Conservation (phyloP, 2,888 invertebrate species). For the Torymus auratus region DNA sequence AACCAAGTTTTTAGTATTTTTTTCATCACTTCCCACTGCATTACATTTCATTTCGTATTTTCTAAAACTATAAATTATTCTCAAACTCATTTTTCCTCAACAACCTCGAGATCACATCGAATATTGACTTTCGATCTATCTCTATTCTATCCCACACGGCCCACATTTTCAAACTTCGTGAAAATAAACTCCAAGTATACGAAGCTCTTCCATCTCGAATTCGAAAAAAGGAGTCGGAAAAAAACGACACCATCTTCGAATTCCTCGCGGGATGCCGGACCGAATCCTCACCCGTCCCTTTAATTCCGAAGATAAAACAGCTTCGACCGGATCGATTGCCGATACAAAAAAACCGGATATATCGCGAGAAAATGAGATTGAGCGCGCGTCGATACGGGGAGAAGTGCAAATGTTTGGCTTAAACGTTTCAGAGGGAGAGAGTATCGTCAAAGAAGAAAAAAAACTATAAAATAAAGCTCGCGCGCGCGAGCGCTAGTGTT, state of each 20-base stretch:
- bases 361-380: conserved; percentile 44
- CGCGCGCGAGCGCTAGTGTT: not conserved
- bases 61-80: too few species aligned
- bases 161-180: too few species aligned
- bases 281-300: not conserved
- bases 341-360: conserved; percentile 19
- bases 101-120: too few species aligned
- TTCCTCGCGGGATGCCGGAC: not conserved
- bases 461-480: not conserved
- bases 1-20: too few species aligned
- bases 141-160: too few species aligned
- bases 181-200: too few species aligned
- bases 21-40: too few species aligned
- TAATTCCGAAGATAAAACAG: conserved; percentile 3
- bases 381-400: not conserved
- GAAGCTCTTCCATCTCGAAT: too few species aligned
- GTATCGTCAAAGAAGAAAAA: not conserved
- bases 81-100: too few species aligned
- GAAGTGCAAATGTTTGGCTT: conserved; percentile 47
- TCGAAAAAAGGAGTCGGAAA: too few species aligned
- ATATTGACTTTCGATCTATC: too few species aligned
- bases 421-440: conserved; percentile 35
- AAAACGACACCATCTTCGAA: not conserved
- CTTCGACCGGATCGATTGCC: conserved; percentile 12
- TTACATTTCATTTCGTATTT: too few species aligned